Conservation (phyloP, 2,797 vertebrate species). For the Acridotheres tristis region DNA sequence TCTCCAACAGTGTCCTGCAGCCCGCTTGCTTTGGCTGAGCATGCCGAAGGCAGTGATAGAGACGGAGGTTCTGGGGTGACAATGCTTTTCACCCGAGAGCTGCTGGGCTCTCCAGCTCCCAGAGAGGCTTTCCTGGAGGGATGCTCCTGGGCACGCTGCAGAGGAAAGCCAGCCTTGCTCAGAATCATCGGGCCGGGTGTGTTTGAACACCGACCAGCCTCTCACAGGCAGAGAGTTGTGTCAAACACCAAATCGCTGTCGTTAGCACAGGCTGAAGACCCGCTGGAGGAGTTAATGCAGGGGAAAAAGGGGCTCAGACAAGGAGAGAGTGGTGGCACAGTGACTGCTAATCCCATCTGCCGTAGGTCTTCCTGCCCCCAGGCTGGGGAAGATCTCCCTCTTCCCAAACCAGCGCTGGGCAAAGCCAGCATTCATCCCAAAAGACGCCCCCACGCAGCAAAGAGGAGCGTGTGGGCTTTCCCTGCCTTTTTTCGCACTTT, state of each 20-base stretch:
- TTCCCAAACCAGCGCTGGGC: neutral
- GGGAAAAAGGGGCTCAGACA: neutral
- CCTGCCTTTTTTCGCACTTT: neutral
- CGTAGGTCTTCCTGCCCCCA: neutral
- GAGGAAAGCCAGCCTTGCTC: neutral
- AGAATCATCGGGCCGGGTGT: neutral
- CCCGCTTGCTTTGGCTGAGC: neutral
- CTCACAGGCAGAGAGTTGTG: neutral
- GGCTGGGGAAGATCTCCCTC: neutral
- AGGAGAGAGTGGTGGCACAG: neutral
- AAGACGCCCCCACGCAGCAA: neutral
- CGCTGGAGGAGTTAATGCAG: neutral
- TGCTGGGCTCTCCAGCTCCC: neutral
- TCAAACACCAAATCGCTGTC: neutral
- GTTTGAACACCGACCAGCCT: neutral
- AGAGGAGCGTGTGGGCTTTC: neutral
- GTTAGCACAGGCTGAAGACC: neutral
- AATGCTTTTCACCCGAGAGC: neutral
- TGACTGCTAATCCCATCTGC: neutral
- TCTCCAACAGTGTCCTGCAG: neutral
- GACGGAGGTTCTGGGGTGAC: neutral
- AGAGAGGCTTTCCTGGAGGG: neutral
- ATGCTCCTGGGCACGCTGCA: neutral
- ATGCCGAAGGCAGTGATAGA: accelerated
- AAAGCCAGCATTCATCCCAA: neutral